Percentiles rank a stretch among this genome's conserved stretches.
Evolutionary conservation across 2,888 invertebrate species (phyloP).

Genomic region (Dorcus parallelipipedus): DNA sequence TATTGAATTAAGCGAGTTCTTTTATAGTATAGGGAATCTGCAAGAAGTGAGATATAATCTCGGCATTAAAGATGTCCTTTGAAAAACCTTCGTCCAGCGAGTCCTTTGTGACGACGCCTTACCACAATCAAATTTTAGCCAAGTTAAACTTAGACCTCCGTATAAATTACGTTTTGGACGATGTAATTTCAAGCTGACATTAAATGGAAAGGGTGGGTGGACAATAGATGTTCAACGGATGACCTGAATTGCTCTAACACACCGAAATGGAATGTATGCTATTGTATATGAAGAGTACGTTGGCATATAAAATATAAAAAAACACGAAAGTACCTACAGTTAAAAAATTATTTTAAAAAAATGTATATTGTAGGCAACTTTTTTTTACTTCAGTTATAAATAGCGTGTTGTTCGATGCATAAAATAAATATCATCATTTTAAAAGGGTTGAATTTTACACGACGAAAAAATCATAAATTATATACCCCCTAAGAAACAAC

Average conservation of each 20-base stretch:
- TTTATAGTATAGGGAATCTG: conserved; percentile 5
- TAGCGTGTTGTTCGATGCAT: no score
- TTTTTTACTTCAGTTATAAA: no score
- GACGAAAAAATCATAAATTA: conserved; percentile 17
- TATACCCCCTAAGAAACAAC: conserved; percentile 6
- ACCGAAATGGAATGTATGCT: no score
- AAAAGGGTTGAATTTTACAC: conserved; percentile 9
- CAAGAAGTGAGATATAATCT: conserved; percentile 30
- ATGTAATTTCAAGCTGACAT: conserved; percentile 25
- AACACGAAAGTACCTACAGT: no score
- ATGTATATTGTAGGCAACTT: no score
- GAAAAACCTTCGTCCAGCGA: conserved; percentile 27
- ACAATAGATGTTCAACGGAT: conserved; percentile 25
- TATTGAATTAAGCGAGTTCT: conserved; percentile 13
- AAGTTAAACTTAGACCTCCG: not conserved
- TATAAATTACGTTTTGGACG: conserved; percentile 21
- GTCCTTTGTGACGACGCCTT: conserved; percentile 22
- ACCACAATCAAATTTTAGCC: conserved; percentile 27
- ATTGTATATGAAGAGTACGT: no score
- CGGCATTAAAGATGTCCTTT: conserved; percentile 27
- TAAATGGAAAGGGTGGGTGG: conserved; percentile 29
- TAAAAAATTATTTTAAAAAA: no score
- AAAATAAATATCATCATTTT: no score
- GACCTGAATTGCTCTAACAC: conserved; percentile 20
- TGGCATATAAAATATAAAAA: no score